A percentile compares a stretch with the other conserved stretches of the same genome.
Conservation (phyloP, 2,113 vertebrate genomes). For the Gymnorhina tibicen region DNA sequence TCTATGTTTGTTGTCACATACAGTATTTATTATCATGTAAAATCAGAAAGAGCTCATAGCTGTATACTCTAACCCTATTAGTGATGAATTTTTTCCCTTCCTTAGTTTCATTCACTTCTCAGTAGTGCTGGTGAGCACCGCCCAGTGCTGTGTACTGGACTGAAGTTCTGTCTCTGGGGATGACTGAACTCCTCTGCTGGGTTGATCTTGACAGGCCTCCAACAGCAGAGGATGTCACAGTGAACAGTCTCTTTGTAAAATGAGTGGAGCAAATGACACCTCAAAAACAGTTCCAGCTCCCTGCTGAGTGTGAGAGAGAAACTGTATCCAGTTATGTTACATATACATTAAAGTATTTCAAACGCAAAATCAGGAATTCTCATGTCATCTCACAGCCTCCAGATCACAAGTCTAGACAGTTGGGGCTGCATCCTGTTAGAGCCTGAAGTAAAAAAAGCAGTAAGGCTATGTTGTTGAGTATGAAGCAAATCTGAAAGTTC, state of each 20-base stretch:
- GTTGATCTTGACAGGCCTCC: background rate
- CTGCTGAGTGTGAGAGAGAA: background rate
- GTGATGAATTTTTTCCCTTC: background rate
- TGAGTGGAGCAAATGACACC: accelerated
- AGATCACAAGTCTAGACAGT: background rate
- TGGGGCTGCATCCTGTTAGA: background rate
- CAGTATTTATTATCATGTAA: background rate
- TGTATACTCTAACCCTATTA: background rate
- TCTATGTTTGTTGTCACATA: background rate
- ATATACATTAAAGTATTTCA: background rate
- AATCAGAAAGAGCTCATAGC: background rate
- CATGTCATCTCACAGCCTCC: background rate
- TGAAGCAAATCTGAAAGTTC: background rate
- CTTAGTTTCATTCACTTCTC: background rate
- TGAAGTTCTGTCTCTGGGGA: background rate
- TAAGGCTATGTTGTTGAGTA: background rate
- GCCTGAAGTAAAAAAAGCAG: background rate
- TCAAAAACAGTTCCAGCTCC: background rate
- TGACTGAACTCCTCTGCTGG: background rate
- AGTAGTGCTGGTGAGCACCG: background rate
- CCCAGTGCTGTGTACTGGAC: background rate
- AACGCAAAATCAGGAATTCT: accelerated
- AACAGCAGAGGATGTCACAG: background rate
- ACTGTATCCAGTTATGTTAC: background rate
- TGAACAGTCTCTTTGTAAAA: background rate